Evolutionary conservation across 2,797 vertebrate species (phyloP), one percentile per base, ranked within the genome.

Genomic region (Catamblyrhynchus diadema): DNA sequence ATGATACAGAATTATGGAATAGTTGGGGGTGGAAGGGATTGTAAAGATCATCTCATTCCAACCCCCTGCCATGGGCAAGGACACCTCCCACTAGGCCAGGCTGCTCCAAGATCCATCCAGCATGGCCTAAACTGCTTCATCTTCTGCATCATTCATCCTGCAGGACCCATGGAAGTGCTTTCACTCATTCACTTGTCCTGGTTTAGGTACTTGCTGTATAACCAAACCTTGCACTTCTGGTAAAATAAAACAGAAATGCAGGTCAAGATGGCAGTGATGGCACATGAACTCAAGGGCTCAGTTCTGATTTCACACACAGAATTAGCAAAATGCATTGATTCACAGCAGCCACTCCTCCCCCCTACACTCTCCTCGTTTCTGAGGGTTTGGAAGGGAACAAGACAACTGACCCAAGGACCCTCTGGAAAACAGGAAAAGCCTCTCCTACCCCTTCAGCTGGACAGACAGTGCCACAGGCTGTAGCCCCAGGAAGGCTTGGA

Each of bases 391-490:
- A 30, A 81, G 32, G 53, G 23, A 86, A 5, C 14, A 47, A 33
- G n/a, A 62, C 50, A 51, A 21, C 33, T 53, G 57, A 32, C 10
- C 27, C 51, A 54, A 32, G 41, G 19, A 79, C 10, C 32, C 25
- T 33, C 27, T 9, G 35, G 27, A 65, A 17, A 57, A 28, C 4
- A 23, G 25, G 10, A 56, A 23, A 72, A 59, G 12, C 9, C 22
- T 48, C 48, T 44, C 14, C 56, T 28, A 21, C 24, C 10, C 22
- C 39, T 39, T 69, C 95, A 82, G 81, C 67, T 59, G 85, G 66
- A 81, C 92, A 96, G 92, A 81, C 37, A 17, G 20, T 74, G 92
- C 83, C 82, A n/a, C 59, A 80, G 65, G 27, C 73, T 67, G 64
- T 9, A 93, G 88, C 24, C n/a, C 50, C 73, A 45, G 72, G 73